Conservation (phyloP, 2,113 vertebrate species). For the Dicrurus megarhynchus region DNA sequence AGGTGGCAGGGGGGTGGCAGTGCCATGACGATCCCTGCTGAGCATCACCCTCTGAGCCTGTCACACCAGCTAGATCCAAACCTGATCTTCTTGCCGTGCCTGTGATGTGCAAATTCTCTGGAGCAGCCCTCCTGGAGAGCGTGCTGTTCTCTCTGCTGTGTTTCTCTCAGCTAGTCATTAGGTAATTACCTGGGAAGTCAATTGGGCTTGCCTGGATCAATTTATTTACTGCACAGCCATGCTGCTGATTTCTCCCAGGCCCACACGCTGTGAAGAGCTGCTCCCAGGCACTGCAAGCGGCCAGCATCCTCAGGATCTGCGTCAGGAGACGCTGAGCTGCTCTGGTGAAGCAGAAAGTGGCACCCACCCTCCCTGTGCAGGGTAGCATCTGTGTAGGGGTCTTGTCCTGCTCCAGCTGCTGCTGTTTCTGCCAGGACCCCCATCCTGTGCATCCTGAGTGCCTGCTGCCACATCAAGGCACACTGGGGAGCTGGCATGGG, state of each 20-base stretch:
- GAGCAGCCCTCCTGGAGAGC: neutral
- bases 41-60: neutral
- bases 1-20: too few species aligned
- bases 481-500: accelerated
- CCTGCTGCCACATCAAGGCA: neutral
- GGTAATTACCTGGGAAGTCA: neutral
- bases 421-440: neutral
- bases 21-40: accelerated
- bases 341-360: neutral
- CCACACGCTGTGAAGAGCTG: neutral
- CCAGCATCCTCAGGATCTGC: neutral
- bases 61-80: neutral
- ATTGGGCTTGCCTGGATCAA: neutral
- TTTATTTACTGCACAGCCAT: neutral
- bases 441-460: neutral
- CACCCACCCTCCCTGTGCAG: neutral
- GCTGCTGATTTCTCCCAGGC: neutral
- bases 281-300: neutral
- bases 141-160: neutral
- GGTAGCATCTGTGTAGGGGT: neutral
- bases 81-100: too few species aligned
- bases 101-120: neutral
- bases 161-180: neutral
- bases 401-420: neutral
- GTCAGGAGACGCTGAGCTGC: neutral